Evolutionary conservation across 1,140 invertebrate genomes (phyloP).

Genomic region (Kradibia gibbosae): DNA sequence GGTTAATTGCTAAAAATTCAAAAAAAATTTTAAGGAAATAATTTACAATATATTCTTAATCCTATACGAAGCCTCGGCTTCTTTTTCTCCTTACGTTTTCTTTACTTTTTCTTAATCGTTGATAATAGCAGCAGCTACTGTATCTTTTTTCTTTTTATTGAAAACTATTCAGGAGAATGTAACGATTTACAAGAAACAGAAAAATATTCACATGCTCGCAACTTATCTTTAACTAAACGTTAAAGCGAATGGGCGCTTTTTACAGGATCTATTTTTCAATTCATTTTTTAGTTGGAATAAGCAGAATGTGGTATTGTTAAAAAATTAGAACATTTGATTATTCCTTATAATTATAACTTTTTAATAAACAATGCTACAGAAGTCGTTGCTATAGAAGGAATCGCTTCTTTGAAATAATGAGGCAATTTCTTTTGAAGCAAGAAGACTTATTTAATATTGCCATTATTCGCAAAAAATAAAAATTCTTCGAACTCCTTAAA

Average conservation of each 20-base stretch:
- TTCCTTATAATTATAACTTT: no score
- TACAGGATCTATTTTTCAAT: no score
- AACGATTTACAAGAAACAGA: constrained; percentile 41
- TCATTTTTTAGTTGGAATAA: no score
- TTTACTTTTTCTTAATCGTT: constrained; percentile 22
- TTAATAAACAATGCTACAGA: no score
- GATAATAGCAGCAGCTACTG: constrained; percentile 14
- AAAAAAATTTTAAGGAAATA: background rate
- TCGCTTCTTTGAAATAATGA: background rate
- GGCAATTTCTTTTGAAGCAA: no score
- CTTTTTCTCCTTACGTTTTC: background rate
- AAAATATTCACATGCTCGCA: background rate
- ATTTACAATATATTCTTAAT: constrained; percentile 12
- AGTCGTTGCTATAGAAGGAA: no score
- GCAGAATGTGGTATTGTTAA: no score
- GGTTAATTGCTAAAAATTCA: background rate
- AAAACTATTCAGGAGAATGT: constrained; percentile 17
- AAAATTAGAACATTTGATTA: no score
- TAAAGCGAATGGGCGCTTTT: background rate
- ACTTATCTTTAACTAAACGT: background rate
- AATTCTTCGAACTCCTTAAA: background rate
- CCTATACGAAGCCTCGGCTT: background rate
- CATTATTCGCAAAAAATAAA: background rate
- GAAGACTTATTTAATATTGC: background rate
- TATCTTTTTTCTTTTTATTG: background rate